Evolutionary conservation across 37 sponge, comb jelly and placozoan genomes (phyloP).

Genomic region (Beroe forskalii): DNA sequence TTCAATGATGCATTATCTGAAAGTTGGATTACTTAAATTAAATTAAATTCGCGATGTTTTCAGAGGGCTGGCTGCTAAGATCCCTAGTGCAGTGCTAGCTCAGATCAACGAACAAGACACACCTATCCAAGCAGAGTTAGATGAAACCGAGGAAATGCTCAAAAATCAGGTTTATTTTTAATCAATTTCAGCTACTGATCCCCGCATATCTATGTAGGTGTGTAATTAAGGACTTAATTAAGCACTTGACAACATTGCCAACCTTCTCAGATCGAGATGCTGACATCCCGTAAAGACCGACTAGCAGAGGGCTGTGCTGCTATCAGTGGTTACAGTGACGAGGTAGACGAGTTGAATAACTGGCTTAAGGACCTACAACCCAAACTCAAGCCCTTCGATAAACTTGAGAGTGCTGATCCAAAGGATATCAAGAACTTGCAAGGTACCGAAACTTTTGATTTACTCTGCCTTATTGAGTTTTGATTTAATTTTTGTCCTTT

Average conservation of each 20-base stretch:
- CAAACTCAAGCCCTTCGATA: neutral
- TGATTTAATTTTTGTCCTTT: too few species aligned
- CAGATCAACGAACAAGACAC: slow-evolving; percentile 38
- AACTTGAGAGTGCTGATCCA: slow-evolving; percentile 45
- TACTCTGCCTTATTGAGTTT: too few species aligned
- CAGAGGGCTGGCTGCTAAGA: slow-evolving; percentile 44
- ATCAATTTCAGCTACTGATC: too few species aligned
- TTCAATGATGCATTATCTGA: too few species aligned
- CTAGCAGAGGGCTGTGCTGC: slow-evolving; percentile 34
- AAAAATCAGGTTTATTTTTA: slow-evolving; percentile 55
- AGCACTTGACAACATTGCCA: too few species aligned
- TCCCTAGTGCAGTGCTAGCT: slow-evolving; percentile 13
- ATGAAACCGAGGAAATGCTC: slow-evolving; percentile 52
- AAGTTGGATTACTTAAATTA: too few species aligned
- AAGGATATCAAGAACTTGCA: slow-evolving; percentile 51
- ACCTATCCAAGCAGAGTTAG: slow-evolving; percentile 1
- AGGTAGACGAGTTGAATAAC: neutral
- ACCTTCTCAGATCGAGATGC: slow-evolving; percentile 17
- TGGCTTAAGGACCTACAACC: slow-evolving; percentile 59
- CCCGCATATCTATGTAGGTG: too few species aligned
- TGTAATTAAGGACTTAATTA: too few species aligned
- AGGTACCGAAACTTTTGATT: too few species aligned
- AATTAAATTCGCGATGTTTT: neutral
- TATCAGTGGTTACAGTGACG: slow-evolving; percentile 30
- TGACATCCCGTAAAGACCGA: neutral